phyloP scores from a whole-genome alignment of 92 coral and sea anemone genomes.

The Palythoa grandis region DNA sequence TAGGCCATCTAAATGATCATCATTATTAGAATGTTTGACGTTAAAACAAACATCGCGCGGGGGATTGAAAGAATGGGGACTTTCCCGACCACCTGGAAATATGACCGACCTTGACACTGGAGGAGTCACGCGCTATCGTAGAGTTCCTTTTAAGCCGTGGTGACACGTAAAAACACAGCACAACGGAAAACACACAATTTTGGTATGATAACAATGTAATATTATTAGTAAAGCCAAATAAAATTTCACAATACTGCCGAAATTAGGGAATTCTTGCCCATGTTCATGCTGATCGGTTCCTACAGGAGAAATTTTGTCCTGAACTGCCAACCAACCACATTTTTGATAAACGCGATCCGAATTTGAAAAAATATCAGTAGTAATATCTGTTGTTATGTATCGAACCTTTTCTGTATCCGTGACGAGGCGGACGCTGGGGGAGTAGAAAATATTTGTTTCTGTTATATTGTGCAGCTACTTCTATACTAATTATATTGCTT shows the following conservation, averaged over 20 bases:
- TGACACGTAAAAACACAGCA: background rate
- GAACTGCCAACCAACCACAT: background rate
- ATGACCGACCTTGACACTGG: conserved; percentile 16
- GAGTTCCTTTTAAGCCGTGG: background rate
- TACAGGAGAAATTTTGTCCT: background rate
- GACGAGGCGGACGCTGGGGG: too few species aligned
- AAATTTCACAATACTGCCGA: background rate
- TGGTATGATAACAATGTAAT: background rate
- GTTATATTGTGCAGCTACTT: too few species aligned
- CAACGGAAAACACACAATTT: background rate
- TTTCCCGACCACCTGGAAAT: background rate
- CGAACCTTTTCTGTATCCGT: background rate
- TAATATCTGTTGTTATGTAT: background rate
- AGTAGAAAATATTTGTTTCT: too few species aligned
- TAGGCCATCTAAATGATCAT: too few species aligned
- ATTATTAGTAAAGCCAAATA: too few species aligned
- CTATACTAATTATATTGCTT: too few species aligned
- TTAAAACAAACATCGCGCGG: too few species aligned
- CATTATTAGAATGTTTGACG: too few species aligned
- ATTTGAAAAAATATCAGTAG: background rate
- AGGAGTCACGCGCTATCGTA: background rate
- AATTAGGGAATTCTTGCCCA: background rate
- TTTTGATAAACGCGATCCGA: background rate
- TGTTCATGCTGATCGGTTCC: background rate
- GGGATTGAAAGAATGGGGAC: too few species aligned